Conservation (phyloP, 2,888 invertebrate species). For the Scaptomyza flava region DNA sequence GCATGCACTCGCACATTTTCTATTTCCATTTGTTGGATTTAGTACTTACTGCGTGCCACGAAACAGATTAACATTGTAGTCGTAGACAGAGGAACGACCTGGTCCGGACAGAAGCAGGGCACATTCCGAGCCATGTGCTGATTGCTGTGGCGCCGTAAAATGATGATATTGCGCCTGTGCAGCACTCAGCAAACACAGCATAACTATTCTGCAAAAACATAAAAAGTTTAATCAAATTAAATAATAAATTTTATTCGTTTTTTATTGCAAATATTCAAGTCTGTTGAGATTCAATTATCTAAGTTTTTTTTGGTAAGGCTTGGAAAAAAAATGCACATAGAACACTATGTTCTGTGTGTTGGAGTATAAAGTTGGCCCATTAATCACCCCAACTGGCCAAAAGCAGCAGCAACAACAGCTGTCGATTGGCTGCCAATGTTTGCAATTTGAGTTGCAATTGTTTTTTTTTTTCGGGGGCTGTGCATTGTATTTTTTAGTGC, state of each 20-base stretch:
- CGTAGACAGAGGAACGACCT: conserved; percentile 92
- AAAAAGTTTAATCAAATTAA: not conserved
- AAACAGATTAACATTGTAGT: conserved; percentile 93
- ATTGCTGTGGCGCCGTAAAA: conserved; percentile 79
- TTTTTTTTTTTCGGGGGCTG: conserved; percentile 10
- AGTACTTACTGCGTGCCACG: conserved; percentile 92
- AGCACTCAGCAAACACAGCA: conserved; percentile 49
- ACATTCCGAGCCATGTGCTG: conserved; percentile 87
- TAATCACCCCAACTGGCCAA: conserved; percentile 33
- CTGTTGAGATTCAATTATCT: no score
- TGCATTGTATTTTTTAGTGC: conserved; percentile 43
- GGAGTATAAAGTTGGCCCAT: conserved; percentile 34
- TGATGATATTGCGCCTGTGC: conserved; percentile 80
- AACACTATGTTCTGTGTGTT: not conserved
- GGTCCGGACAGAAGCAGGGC: conserved; percentile 91
- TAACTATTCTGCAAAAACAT: conserved; percentile 79
- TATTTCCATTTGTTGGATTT: conserved; percentile 34
- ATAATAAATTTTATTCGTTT: not conserved
- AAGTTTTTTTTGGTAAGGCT: not conserved
- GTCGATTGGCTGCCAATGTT: conserved; percentile 30
- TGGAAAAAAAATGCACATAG: not conserved
- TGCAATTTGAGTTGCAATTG: conserved; percentile 41
- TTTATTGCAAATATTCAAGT: no score
- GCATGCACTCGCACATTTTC: conserved; percentile 31
- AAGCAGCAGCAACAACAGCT: conserved; percentile 18